Percentiles rank a stretch among this genome's conserved stretches.
Evolutionary conservation across 2,888 invertebrate genomes (phyloP).

Genomic region (Drosophila picticornis): DNA sequence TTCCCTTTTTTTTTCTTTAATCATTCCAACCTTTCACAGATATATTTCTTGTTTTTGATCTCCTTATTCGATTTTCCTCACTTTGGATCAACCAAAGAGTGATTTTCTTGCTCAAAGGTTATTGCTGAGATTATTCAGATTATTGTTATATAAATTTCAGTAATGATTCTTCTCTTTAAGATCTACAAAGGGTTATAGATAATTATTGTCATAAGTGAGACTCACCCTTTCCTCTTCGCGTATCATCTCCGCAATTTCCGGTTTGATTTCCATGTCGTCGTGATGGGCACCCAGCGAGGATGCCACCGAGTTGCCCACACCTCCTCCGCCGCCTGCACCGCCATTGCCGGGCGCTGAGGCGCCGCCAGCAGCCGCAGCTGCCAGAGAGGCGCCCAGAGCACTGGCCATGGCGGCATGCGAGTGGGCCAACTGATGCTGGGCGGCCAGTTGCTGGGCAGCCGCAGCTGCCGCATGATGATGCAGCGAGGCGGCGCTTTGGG

Average conservation of each 20-base stretch:
- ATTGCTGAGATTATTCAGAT: neutral
- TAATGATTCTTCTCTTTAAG: neutral
- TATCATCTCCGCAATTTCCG: conserved; percentile 98
- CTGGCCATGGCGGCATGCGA: conserved; percentile 83
- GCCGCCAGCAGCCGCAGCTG: conserved; percentile 80
- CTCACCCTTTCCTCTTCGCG: conserved; percentile 98
- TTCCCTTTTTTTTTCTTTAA: too few relatives aligned
- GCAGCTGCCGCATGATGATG: conserved; percentile 80
- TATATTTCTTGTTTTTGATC: neutral
- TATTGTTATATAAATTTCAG: neutral
- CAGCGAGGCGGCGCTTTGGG: conserved; percentile 57
- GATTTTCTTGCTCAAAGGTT: neutral
- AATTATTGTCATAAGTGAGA: conserved; percentile 69
- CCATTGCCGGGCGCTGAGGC: conserved; percentile 79
- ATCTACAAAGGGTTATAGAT: neutral
- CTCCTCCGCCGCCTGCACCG: conserved; percentile 62
- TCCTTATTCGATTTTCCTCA: neutral
- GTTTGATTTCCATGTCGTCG: conserved; percentile 96
- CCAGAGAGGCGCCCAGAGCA: conserved; percentile 78
- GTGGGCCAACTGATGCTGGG: conserved; percentile 82
- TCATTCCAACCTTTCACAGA: neutral
- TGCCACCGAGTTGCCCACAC: conserved; percentile 44
- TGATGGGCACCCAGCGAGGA: conserved; percentile 84
- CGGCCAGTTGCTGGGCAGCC: conserved; percentile 81
- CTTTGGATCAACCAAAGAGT: neutral